phyloP scores from a whole-genome alignment of 1,140 invertebrate species.

The Homarus americanus region DNA sequence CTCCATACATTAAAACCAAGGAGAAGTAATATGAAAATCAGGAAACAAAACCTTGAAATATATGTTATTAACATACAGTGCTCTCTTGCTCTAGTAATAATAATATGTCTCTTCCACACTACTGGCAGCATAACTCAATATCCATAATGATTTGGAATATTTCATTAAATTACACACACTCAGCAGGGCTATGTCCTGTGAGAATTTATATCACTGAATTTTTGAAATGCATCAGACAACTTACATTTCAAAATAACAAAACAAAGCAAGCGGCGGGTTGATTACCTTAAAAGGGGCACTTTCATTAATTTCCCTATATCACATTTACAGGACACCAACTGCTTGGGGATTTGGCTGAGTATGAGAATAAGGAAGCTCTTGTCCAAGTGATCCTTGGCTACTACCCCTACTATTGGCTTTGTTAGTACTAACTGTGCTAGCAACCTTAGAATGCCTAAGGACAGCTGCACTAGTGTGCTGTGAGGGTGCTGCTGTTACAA shows the following conservation, averaged over 20 bases:
- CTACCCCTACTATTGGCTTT: slow-evolving; percentile 31
- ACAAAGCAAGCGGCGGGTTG: slow-evolving; percentile 7
- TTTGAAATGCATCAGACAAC: slow-evolving; percentile 39
- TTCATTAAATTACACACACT: slow-evolving; percentile 53
- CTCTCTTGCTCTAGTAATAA: slow-evolving; percentile 19
- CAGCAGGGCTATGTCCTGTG: slow-evolving; percentile 43
- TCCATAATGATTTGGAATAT: slow-evolving; percentile 61
- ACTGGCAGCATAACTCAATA: slow-evolving; percentile 65
- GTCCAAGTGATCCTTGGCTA: slow-evolving; percentile 45
- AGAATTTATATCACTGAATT: slow-evolving; percentile 31
- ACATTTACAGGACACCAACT: slow-evolving; percentile 49
- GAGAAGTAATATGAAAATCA: slow-evolving; percentile 18
- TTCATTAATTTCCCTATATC: slow-evolving; percentile 6
- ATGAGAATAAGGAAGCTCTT: slow-evolving; percentile 38
- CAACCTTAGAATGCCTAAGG: slow-evolving; percentile 49
- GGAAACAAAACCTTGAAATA: slow-evolving; percentile 12
- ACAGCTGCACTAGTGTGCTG: slow-evolving; percentile 30
- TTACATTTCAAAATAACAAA: slow-evolving; percentile 28
- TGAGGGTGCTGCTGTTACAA: slow-evolving; percentile 37
- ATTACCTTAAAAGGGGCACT: neutral
- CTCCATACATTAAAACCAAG: slow-evolving; percentile 2
- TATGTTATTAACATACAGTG: slow-evolving; percentile 48
- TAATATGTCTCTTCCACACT: slow-evolving; percentile 49
- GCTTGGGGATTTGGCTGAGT: slow-evolving; percentile 52
- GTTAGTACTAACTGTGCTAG: slow-evolving; percentile 38